These are phyloP conservation scores for Platorchestia sp. DNA, from an alignment of 1,140 invertebrate species.

Conservation along the genomic window DNA sequence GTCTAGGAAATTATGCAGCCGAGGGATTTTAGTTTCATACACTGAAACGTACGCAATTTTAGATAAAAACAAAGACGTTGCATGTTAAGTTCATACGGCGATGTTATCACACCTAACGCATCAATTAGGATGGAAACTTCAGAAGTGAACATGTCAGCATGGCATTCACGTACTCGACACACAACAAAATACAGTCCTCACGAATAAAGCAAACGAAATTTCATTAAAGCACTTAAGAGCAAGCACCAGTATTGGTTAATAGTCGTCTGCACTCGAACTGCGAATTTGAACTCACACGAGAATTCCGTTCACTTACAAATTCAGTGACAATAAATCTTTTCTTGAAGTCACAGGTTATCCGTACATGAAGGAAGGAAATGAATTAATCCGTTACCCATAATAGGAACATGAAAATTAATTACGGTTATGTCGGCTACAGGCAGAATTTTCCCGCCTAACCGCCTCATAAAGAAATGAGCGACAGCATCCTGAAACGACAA, in stretches of 20 bases:
- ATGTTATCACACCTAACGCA: neutral
- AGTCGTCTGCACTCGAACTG: too few relatives aligned
- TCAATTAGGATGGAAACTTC: too few relatives aligned
- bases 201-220: too few relatives aligned
- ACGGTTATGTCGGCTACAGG: neutral
- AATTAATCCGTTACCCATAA: neutral
- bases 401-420: neutral
- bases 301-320: neutral
- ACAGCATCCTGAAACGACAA: neutral
- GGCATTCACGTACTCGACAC: too few relatives aligned
- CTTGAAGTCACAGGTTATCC: neutral
- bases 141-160: too few relatives aligned
- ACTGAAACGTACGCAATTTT: neutral
- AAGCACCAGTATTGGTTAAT: too few relatives aligned
- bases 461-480: neutral
- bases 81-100: too few relatives aligned
- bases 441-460: neutral
- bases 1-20: neutral
- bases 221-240: too few relatives aligned
- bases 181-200: too few relatives aligned
- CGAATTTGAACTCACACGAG: neutral
- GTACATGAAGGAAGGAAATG: neutral
- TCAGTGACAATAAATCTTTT: neutral
- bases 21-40: neutral
- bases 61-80: neutral